Evolutionary conservation across 2,797 vertebrate genomes (phyloP).

Genomic region (Numenius phaeopus): DNA sequence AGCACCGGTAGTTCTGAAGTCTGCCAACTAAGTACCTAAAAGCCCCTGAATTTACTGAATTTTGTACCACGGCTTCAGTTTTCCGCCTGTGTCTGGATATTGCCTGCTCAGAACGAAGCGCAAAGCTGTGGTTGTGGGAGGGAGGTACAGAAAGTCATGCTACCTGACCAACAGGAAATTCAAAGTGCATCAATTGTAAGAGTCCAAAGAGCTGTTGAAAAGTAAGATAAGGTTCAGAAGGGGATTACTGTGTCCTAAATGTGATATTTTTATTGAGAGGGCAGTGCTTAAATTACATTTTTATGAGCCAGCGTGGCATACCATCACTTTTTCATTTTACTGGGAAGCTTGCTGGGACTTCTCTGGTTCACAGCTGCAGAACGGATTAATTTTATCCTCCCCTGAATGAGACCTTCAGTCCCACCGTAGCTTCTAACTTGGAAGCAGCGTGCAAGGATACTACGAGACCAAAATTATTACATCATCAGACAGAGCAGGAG

Average conservation of each 20-base stretch:
- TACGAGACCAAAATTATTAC: not conserved
- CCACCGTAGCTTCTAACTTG: constrained; percentile 34
- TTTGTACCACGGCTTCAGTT: constrained; percentile 28
- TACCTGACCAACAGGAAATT: constrained; percentile 79
- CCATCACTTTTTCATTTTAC: constrained; percentile 65
- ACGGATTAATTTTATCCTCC: constrained; percentile 64
- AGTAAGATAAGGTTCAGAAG: constrained; percentile 75
- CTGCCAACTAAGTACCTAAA: constrained; percentile 48
- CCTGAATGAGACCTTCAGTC: constrained; percentile 46
- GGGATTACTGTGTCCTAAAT: constrained; percentile 67
- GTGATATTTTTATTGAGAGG: constrained; percentile 63
- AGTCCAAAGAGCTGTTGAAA: constrained; percentile 76
- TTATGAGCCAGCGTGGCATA: constrained; percentile 64
- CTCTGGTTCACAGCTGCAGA: constrained; percentile 63
- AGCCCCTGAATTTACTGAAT: constrained; percentile 29
- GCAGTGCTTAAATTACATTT: constrained; percentile 68
- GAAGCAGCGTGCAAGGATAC: not conserved
- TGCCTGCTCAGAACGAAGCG: not conserved
- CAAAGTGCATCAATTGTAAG: constrained; percentile 70
- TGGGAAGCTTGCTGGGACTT: constrained; percentile 48
- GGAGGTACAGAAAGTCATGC: constrained; percentile 67
- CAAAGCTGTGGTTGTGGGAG: constrained; percentile 61
- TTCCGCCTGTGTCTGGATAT: constrained; percentile 34
- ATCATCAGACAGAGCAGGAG: constrained; percentile 7
- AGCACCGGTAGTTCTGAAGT: constrained; percentile 12